Base-by-base conservation (phyloP, 2,113 vertebrate genomes). In the Hystrix cristata region DNA sequence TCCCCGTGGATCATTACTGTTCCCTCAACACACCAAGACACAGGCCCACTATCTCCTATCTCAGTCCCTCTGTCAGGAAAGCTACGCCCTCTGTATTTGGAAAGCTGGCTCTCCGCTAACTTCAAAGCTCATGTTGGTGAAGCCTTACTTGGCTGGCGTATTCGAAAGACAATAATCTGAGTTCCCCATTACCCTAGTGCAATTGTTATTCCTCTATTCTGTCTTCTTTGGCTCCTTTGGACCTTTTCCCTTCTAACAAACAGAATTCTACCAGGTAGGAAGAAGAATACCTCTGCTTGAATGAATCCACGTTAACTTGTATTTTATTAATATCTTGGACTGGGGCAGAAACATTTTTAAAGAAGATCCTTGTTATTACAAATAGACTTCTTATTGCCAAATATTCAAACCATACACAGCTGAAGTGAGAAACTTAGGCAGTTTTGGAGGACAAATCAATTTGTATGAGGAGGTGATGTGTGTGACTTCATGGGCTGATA, bases 271-370 rank as follows among this genome's bases (percentile, higher is more conserved):
- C 21, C 67, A 31, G 89, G 46, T 31, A 65, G 53, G 48, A 86
- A 83, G 83, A 80, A 53, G 31, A 62, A 55, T 67, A 46, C 0
- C 18, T 93, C 34, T 27, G 29, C 53, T 89, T 59, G 59, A 91
- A 65, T 82, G 83, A 94, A 89, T 82, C n/a, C 31, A 81, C 23
- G 71, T 34, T 90, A 88, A 62, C 12, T 82, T 69, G 48, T 76
- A 76, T 95, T 92, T 95, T n/a, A 71, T 69, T 23, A 79, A 69
- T 62, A 74, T 69, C 18, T 78, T 80, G 71, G 51, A 46, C n/a
- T 76, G 38, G 46, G 57, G 23, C 91, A 91, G 27, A 8, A 93
- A 9, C 7, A 81, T 60, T 92, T 85, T 86, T 15, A 46, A 91
- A 90, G 74, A 90, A 3, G 23, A 83, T 83, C 5, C 10, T 90